Evolutionary conservation across 2,888 invertebrate species (phyloP).

Genomic region (Tenthredo amoena): DNA sequence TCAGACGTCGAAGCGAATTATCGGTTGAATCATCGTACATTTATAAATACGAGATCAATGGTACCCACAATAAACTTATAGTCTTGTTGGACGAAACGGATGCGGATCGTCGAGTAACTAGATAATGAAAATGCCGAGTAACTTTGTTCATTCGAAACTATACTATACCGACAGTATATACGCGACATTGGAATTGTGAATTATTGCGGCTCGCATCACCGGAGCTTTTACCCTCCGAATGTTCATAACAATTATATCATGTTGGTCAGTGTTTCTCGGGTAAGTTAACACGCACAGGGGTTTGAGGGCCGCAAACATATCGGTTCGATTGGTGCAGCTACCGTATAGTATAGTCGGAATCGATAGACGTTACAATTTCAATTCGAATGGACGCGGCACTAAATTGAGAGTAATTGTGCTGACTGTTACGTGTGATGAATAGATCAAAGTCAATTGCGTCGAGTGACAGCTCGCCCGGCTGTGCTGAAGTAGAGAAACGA

Average conservation of each 20-base stretch:
- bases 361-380: slow-evolving; percentile 59
- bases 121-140: slow-evolving; percentile 5
- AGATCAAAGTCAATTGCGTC: slow-evolving; percentile 75
- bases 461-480: slow-evolving; percentile 64
- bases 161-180: not conserved
- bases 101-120: not conserved
- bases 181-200: slow-evolving; percentile 25
- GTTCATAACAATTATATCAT: slow-evolving; percentile 35
- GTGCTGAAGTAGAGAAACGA: slow-evolving; percentile 60
- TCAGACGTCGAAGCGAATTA: slow-evolving; percentile 15
- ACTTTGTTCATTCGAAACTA: not conserved
- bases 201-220: slow-evolving; percentile 26
- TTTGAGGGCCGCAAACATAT: slow-evolving; percentile 38
- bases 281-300: slow-evolving; percentile 36
- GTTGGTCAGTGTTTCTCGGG: slow-evolving; percentile 23
- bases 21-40: not conserved
- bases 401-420: slow-evolving; percentile 76
- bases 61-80: not conserved
- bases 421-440: slow-evolving; percentile 75
- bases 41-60: not conserved
- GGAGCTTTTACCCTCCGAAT: slow-evolving; percentile 12
- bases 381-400: slow-evolving; percentile 63
- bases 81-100: not conserved
- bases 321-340: slow-evolving; percentile 29
- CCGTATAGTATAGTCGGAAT: slow-evolving; percentile 7